phyloP scores from a whole-genome alignment of 35 echinoderm and acorn worm species.

The Heliocidaris tuberculata region DNA sequence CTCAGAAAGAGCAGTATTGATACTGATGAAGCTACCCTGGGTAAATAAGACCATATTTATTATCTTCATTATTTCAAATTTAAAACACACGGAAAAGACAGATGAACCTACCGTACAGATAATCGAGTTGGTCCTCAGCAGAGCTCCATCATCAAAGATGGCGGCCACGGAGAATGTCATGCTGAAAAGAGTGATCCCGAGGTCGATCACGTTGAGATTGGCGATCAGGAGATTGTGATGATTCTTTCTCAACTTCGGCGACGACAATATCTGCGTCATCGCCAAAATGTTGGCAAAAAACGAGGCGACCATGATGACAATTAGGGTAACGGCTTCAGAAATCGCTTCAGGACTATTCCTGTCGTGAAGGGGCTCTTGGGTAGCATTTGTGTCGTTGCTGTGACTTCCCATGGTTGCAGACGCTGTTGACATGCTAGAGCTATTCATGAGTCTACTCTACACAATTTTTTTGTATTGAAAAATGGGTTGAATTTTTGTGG shows the following conservation, averaged over 20 bases:
- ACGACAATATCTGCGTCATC: constrained; percentile 30
- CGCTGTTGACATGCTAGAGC: not conserved
- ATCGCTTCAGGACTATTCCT: not conserved
- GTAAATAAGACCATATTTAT: too few relatives aligned
- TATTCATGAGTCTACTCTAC: not conserved
- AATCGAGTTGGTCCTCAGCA: not conserved
- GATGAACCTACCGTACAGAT: constrained; percentile 24
- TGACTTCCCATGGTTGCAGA: not conserved
- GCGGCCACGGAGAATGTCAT: constrained; percentile 42
- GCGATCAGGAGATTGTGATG: constrained; percentile 38
- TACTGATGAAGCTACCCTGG: too few relatives aligned
- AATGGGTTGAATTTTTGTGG: too few relatives aligned
- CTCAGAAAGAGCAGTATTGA: too few relatives aligned
- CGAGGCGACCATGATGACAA: constrained; percentile 13
- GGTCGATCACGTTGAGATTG: constrained; percentile 28
- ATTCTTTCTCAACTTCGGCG: not conserved
- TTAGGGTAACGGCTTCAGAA: not conserved
- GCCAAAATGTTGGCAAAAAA: constrained; percentile 39
- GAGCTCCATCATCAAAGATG: constrained; percentile 35
- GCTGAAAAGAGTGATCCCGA: constrained; percentile 32
- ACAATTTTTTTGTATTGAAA: too few relatives aligned
- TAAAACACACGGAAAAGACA: not conserved
- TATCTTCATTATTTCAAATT: too few relatives aligned
- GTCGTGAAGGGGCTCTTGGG: not conserved
- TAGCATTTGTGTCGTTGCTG: not conserved